Conservation (phyloP, 1,140 invertebrate species). For the Drosophila erecta region DNA sequence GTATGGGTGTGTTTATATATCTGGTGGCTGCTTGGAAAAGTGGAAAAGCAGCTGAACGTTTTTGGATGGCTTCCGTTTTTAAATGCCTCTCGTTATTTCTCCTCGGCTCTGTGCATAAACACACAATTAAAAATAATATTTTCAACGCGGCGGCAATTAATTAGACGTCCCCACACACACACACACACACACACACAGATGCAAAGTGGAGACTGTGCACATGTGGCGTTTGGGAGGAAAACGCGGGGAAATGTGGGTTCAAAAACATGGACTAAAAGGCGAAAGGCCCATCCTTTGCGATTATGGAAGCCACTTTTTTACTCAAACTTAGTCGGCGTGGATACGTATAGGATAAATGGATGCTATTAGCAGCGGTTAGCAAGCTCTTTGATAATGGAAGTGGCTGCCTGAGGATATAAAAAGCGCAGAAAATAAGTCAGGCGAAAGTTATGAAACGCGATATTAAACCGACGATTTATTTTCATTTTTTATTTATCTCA, state of each 20-base stretch:
- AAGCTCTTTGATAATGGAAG: conserved; percentile 36
- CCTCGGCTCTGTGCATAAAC: conserved; percentile 58
- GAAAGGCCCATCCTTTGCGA: conserved; percentile 23
- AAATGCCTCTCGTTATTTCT: conserved; percentile 24
- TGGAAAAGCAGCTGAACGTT: conserved; percentile 36
- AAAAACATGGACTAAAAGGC: not conserved
- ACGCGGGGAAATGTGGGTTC: conserved; percentile 4
- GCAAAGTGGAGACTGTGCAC: conserved; percentile 42
- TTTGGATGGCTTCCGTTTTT: conserved; percentile 42
- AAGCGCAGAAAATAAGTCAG: not conserved
- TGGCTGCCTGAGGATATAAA: conserved; percentile 13
- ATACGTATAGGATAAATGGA: conserved; percentile 33
- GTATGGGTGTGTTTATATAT: conserved; percentile 11
- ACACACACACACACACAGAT: conserved; percentile 30
- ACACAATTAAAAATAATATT: conserved; percentile 84
- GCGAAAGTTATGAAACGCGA: not conserved
- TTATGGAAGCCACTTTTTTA: conserved; percentile 41
- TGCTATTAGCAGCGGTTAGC: conserved; percentile 52
- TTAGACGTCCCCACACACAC: conserved; percentile 47
- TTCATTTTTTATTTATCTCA: not conserved
- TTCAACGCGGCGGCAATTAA: conserved; percentile 83
- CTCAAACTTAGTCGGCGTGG: conserved; percentile 10
- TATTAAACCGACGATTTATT: conserved; percentile 9
- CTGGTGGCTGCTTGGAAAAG: conserved; percentile 3
- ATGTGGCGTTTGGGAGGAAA: conserved; percentile 22